A percentile compares a stretch with the other conserved stretches of the same genome.
Evolutionary conservation across 2,888 invertebrate genomes (phyloP).

Genomic region (Diarsia dahlii): DNA sequence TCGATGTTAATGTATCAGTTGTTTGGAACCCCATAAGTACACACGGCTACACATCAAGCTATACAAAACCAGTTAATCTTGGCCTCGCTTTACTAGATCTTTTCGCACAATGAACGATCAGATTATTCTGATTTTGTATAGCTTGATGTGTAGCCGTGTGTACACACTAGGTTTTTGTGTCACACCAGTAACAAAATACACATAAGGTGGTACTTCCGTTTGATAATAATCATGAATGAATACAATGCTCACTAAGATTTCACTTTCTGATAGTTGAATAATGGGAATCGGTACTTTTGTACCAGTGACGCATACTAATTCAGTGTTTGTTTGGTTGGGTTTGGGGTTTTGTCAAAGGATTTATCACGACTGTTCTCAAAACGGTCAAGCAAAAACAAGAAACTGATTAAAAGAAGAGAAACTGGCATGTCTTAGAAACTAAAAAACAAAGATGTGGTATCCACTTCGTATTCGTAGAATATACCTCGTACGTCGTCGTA

Average conservation of each 20-base stretch:
- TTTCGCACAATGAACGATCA: too few species aligned
- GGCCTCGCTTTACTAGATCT: too few species aligned
- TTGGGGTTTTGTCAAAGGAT: background rate
- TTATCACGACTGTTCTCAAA: background rate
- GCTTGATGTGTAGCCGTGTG: too few species aligned
- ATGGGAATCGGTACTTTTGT: conserved; percentile 24
- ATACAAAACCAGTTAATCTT: too few species aligned
- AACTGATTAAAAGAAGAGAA: too few species aligned
- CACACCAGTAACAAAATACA: conserved; percentile 17
- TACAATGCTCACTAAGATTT: conserved; percentile 45
- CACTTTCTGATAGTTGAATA: conserved; percentile 26
- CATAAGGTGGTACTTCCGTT: conserved; percentile 31
- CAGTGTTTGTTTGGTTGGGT: background rate
- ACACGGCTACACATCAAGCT: too few species aligned
- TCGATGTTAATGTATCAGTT: background rate
- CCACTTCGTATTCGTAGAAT: too few species aligned
- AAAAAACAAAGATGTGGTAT: too few species aligned
- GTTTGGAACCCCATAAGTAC: background rate
- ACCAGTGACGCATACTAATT: conserved; percentile 20
- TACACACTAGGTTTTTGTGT: background rate
- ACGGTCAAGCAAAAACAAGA: background rate
- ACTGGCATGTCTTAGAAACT: too few species aligned
- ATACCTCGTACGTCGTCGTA: too few species aligned
- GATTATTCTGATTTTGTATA: too few species aligned
- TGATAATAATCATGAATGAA: conserved; percentile 31